Evolutionary conservation across 2,888 invertebrate species (phyloP).

Genomic region (Limnephilus rhombicus): DNA sequence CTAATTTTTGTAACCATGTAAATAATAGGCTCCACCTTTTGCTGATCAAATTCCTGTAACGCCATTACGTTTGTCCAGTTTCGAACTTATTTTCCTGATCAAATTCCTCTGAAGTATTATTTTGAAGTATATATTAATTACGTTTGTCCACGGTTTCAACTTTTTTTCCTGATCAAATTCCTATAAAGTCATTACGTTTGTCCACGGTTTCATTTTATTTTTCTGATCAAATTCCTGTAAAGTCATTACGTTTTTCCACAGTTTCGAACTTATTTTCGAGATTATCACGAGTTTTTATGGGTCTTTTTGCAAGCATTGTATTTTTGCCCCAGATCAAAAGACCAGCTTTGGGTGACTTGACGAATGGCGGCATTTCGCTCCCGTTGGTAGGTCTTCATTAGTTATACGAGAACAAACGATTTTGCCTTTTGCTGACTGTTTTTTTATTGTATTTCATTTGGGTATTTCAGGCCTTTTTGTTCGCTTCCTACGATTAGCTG

Average conservation of each 20-base stretch:
- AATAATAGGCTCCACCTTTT: neutral
- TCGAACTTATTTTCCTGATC: neutral
- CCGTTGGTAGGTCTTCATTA: constrained; percentile 33
- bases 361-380: constrained; percentile 48
- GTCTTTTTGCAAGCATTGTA: constrained; percentile 33
- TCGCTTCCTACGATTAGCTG: constrained; percentile 35
- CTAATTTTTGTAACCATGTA: too few species aligned
- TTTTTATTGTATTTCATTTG: constrained; percentile 34
- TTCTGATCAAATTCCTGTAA: neutral
- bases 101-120: neutral
- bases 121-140: too few species aligned
- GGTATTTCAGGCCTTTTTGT: constrained; percentile 5
- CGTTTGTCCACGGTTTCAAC: neutral
- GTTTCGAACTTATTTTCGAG: neutral
- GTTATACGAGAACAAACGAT: constrained; percentile 49
- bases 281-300: neutral
- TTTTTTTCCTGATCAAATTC: neutral
- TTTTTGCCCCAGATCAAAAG: constrained; percentile 31
- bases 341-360: neutral
- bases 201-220: neutral
- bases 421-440: constrained; percentile 24
- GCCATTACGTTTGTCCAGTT: neutral
- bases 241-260: neutral
- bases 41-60: neutral
- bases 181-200: neutral